These are phyloP conservation scores for Peromyscus attwateri DNA, from an alignment of 2,797 vertebrate genomes.

Conservation along the genomic window DNA sequence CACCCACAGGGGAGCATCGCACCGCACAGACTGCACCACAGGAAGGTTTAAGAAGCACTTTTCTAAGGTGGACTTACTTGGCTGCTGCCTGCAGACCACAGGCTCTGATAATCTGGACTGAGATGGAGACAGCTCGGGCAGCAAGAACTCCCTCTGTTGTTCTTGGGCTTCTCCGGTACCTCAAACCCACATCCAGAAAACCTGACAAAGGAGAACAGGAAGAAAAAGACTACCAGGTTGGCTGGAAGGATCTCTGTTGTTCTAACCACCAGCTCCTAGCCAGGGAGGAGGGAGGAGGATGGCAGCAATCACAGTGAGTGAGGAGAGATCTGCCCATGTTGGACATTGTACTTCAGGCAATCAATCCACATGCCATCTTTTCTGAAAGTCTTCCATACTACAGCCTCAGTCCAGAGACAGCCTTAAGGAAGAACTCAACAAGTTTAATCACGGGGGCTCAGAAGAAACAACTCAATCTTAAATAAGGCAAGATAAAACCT, in stretches of 20 bases:
- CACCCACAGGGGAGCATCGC: not conserved
- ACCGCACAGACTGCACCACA: not conserved
- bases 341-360: not conserved
- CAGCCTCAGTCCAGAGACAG: not conserved
- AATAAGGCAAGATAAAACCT: slow-evolving; percentile 35
- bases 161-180: slow-evolving; percentile 90
- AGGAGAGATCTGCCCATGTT: slow-evolving; percentile 6
- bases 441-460: not conserved
- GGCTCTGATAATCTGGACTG: slow-evolving; percentile 93
- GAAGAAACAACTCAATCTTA: slow-evolving; percentile 31
- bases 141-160: slow-evolving; percentile 86
- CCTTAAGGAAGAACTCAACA: slow-evolving; percentile 15
- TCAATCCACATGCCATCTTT: not conserved
- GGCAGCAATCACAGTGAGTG: not conserved
- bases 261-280: not conserved
- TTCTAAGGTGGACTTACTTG: slow-evolving; percentile 89
- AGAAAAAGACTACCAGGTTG: slow-evolving; percentile 12
- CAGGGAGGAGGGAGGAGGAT: slow-evolving; percentile 26
- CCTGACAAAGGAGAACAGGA: slow-evolving; percentile 87
- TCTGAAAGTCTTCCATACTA: not conserved
- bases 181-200: slow-evolving; percentile 93
- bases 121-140: slow-evolving; percentile 90
- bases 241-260: slow-evolving; percentile 21
- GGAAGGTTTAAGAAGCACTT: not conserved
- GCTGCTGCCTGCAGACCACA: slow-evolving; percentile 96